Percentiles rank a stretch among this genome's conserved stretches.
Evolutionary conservation across 2,888 invertebrate species (phyloP).

Genomic region (Rhogogaster chlorosoma): DNA sequence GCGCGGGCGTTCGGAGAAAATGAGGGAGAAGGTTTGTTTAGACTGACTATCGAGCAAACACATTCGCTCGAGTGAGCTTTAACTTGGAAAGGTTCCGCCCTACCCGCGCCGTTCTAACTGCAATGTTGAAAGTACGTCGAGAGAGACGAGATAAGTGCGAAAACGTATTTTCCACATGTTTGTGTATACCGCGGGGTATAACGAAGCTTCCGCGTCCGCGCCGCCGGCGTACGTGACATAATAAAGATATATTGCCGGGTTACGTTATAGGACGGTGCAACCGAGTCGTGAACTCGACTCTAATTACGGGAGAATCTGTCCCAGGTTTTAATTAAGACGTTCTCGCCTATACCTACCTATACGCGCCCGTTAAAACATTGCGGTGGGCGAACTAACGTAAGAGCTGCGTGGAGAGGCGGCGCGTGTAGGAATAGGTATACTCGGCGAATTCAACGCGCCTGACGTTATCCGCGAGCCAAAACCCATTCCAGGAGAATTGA

Average conservation of each 20-base stretch:
- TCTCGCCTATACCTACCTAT: slow-evolving; percentile 1
- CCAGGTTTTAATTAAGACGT: slow-evolving; percentile 43
- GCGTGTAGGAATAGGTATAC: not conserved
- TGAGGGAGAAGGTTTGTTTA: slow-evolving; percentile 25
- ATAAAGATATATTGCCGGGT: slow-evolving; percentile 29
- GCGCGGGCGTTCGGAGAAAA: not conserved
- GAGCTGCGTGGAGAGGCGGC: not conserved
- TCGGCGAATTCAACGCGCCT: not conserved
- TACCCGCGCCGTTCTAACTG: not conserved
- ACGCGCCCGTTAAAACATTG: not conserved
- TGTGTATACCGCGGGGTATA: slow-evolving; percentile 8
- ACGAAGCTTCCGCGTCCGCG: not conserved
- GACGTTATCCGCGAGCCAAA: slow-evolving; percentile 30
- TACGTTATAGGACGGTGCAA: not conserved
- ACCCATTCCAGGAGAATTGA: slow-evolving; percentile 44
- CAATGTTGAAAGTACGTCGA: not conserved
- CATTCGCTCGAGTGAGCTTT: slow-evolving; percentile 40
- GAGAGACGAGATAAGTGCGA: slow-evolving; percentile 20
- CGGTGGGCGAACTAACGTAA: not conserved
- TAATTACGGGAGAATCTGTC: slow-evolving; percentile 31
- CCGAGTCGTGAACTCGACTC: slow-evolving; percentile 23
- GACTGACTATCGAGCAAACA: slow-evolving; percentile 46
- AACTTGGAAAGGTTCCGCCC: slow-evolving; percentile 9
- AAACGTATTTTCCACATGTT: slow-evolving; percentile 33
- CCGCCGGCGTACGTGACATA: slow-evolving; percentile 39